Conservation (phyloP, 2,113 vertebrate genomes). For the Rhinolophus sinicus region DNA sequence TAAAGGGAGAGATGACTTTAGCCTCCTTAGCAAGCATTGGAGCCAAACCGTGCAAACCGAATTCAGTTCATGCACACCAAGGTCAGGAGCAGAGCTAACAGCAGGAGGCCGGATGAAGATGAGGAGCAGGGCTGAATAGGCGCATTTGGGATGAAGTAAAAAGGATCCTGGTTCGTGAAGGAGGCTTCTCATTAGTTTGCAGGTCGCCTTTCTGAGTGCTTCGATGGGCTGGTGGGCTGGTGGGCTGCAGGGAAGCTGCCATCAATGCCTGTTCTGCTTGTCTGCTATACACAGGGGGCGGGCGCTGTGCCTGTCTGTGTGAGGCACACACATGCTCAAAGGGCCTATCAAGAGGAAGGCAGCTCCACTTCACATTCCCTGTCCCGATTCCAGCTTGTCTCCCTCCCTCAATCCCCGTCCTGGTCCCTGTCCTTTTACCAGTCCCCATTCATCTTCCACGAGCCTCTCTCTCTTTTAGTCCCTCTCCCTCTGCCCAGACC, state of each 20-base stretch:
- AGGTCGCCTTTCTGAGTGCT: not conserved
- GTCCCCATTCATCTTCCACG: not conserved
- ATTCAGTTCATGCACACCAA: not conserved
- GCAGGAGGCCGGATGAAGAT: not conserved
- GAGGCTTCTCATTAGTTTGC: not conserved
- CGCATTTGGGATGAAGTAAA: not conserved
- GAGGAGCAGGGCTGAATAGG: not conserved
- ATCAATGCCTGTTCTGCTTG: not conserved
- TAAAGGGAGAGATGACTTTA: not conserved
- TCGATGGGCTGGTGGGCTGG: not conserved
- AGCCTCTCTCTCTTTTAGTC: not conserved
- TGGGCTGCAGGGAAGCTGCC: not conserved
- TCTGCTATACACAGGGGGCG: no score
- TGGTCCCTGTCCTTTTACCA: not conserved
- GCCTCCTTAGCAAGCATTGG: not conserved
- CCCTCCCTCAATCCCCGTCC: not conserved
- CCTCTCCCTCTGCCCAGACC: not conserved
- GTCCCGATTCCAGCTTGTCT: not conserved
- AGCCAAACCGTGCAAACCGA: not conserved
- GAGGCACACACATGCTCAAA: not conserved
- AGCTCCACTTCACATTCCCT: not conserved
- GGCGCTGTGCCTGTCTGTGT: not conserved
- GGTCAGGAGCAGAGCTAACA: not conserved
- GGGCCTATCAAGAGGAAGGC: not conserved
- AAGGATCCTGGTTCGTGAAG: not conserved